Base-by-base conservation (phyloP, 2,888 invertebrate genomes). In the Orthosia cruda region DNA sequence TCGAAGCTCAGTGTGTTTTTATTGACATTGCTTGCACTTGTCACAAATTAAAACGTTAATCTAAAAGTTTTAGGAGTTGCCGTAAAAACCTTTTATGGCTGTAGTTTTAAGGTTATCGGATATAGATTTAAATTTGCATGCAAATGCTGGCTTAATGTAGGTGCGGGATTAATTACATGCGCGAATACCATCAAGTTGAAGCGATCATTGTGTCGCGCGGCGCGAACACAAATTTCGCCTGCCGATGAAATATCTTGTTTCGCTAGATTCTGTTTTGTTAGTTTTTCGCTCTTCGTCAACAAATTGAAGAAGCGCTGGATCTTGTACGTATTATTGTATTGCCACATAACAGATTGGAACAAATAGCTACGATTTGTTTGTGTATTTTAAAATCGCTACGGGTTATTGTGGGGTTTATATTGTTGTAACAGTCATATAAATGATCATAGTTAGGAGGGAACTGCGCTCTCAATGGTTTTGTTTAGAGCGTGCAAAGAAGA, bases 151-250 rank as follows among this genome's bases (percentile, higher is more conserved):
- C 58, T 78, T 85, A 77, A 82, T 87, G 71, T 82, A 71, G 71
- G 68, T 69, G 49, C 55, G 63, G 82, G 74, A 82, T 85, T 87
- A 87, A 85, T 87, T 76, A 82, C 77, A 74, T 63, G 76, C 66
- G 71, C 70, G 77, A 74, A 64, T 77, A 69, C 76, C 58, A 85
- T 71, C 57, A 57, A 83, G 59, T 64, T 74, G 62, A 71, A 75
- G 71, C 73, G 64, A 52, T 72, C 68, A 87, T 76, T 78, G 64
- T 73, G 70, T 63, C 74, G 23, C 71, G 52, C 45, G 54, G 11
- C 55, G 58, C 55, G 50, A 61, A 49, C 69, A 73, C 83, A 78
- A 83, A 83, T 85, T 73, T 77, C 64, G 71, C 47, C 54, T 65
- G 62, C 54, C 65, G 50, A 67, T 77, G 64, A 77, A 86, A 80